Evolutionary conservation across 2,113 vertebrate species (phyloP), one percentile per base, ranked within the genome.

Genomic region (Malaclemys terrapin): DNA sequence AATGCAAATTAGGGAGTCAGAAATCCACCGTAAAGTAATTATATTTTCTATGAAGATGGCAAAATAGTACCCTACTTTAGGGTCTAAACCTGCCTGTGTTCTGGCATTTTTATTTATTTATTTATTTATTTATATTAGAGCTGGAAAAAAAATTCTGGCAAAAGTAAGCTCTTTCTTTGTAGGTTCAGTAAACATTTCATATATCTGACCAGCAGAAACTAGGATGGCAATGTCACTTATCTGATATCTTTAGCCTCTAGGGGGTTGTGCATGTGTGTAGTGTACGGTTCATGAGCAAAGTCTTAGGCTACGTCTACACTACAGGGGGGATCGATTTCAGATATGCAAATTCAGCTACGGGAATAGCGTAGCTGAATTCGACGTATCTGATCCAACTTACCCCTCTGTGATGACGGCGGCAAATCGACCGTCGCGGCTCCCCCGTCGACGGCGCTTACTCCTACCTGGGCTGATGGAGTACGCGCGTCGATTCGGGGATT

Each of bases 41-140:
- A 20, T 84, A 75, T 87, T 93, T 69, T 83, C 59, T 85, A 59
- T 1, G 94, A 80, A 94, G 95, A 85, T 29, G 5, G 9, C 75
- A 84, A 85, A 88, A 82, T 38, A 90, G 42, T 47, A 88, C 82
- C 4, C 50, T 90, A 65, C 22, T 49, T 75, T 84, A 29, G 94
- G 87, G 82, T 90, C 79, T 90, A 54, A 81, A 93, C 91, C 57
- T 47, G 90, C 80, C 89, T 47, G 3, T 53, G 35, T 31, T 65
- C 62, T 94, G 91, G 35, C 54, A 50, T 92, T 97, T 95, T 91
- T 65, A 52, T 56, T 88, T 5, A 87, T 38, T 11, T 81, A 35
- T 65, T 35, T 17, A 8, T 89, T 69, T 86, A 80, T 84, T 49
- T 89, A 5, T 3, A 38, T 20, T 10, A 72, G 85, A 95, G 54